Conservation (phyloP, 2,797 vertebrate species). For the Alectoris magna region DNA sequence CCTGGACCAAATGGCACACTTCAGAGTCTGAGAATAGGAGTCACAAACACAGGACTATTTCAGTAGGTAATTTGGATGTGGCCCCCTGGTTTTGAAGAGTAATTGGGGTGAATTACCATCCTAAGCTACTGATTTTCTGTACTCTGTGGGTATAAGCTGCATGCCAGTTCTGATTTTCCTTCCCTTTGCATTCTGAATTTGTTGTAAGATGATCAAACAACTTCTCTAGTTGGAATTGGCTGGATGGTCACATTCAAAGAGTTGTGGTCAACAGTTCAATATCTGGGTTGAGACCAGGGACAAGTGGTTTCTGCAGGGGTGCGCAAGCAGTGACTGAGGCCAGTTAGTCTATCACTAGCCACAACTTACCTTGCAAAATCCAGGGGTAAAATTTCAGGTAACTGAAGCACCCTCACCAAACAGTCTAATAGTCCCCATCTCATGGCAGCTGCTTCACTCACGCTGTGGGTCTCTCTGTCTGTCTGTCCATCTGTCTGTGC, state of each 20-base stretch:
- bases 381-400: background rate
- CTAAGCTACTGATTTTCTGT: too few species aligned
- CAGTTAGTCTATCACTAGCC: background rate
- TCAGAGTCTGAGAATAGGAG: background rate
- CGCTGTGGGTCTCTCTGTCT: slow-evolving; percentile 55
- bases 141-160: background rate
- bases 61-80: accelerated
- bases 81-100: background rate
- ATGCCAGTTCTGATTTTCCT: background rate
- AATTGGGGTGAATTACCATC: background rate
- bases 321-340: background rate
- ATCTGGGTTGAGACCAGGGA: too few species aligned
- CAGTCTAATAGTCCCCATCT: background rate
- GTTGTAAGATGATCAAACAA: background rate
- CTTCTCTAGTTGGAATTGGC: background rate
- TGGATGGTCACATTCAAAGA: background rate
- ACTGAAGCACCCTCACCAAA: background rate
- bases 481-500: slow-evolving; percentile 27
- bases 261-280: too few species aligned
- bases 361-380: background rate
- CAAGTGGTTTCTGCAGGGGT: background rate
- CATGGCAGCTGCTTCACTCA: slow-evolving; percentile 3
- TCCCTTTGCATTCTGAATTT: background rate
- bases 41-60: accelerated
- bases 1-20: background rate